Evolutionary conservation across 1,140 invertebrate species (phyloP).

Genomic region (Acyrthosiphon pisum): DNA sequence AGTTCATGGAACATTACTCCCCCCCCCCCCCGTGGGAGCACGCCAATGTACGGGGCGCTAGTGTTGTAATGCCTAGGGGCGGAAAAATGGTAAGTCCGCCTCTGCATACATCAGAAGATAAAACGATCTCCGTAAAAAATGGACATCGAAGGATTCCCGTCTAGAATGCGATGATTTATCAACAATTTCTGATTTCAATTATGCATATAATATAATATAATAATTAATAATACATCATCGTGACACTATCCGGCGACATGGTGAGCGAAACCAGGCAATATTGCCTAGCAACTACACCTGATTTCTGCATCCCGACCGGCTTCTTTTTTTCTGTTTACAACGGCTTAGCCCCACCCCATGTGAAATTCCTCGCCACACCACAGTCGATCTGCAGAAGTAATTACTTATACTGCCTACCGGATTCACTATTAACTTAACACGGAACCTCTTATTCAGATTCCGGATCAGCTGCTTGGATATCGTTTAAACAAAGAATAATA

Average conservation of each 20-base stretch:
- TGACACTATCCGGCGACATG: neutral
- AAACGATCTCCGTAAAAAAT: neutral
- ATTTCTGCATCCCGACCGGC: neutral
- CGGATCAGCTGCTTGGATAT: neutral
- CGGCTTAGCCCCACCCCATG: neutral
- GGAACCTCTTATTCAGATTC: neutral
- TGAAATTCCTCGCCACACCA: neutral
- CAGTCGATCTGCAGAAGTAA: neutral
- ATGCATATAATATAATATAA: neutral
- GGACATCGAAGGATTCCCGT: neutral
- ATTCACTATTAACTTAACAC: neutral
- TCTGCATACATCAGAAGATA: too few species aligned
- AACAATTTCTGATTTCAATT: neutral
- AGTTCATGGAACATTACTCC: too few species aligned
- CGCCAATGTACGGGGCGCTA: too few species aligned
- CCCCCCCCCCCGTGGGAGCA: too few species aligned
- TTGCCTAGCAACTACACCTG: neutral
- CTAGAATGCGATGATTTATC: neutral
- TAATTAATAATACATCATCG: neutral
- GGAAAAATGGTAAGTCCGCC: too few species aligned
- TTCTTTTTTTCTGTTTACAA: neutral
- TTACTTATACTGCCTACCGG: neutral
- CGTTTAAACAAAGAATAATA: slow-evolving; percentile 13
- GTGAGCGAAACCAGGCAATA: neutral
- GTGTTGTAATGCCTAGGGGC: too few species aligned